phyloP scores from a whole-genome alignment of 2,888 invertebrate species.

The Hedya salicella region DNA sequence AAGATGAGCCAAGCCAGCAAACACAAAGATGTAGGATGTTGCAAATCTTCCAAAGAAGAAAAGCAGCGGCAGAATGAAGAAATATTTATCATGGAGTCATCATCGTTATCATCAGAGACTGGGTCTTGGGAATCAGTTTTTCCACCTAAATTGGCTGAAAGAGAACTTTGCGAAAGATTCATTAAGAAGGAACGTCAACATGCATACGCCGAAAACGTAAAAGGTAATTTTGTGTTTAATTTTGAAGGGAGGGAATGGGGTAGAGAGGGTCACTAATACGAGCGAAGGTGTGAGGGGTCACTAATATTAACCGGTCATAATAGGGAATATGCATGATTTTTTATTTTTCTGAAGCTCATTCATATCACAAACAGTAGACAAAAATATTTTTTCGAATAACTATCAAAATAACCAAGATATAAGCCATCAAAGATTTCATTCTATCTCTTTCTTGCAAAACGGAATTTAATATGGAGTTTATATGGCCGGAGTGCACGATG shows the following conservation, averaged over 20 bases:
- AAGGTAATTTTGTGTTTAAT: conserved; percentile 39
- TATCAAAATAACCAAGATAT: too few species aligned
- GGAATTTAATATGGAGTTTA: too few species aligned
- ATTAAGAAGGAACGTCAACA: conserved; percentile 68
- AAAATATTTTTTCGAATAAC: too few species aligned
- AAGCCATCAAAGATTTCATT: too few species aligned
- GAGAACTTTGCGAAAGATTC: conserved; percentile 76
- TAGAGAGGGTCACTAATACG: too few species aligned
- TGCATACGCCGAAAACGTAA: conserved; percentile 48
- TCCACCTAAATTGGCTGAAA: conserved; percentile 73
- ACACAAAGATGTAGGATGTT: conserved; percentile 54
- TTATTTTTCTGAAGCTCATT: too few species aligned
- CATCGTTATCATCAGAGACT: conserved; percentile 87
- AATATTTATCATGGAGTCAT: conserved; percentile 86
- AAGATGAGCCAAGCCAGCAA: conserved; percentile 49
- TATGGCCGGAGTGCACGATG: too few species aligned
- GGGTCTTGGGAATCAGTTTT: conserved; percentile 88
- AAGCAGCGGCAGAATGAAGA: conserved; percentile 87
- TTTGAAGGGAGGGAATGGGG: not conserved
- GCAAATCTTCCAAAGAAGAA: conserved; percentile 81
- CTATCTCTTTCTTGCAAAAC: too few species aligned
- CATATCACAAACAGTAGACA: too few species aligned
- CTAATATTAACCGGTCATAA: too few species aligned
- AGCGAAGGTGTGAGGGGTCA: too few species aligned
- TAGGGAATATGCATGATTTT: too few species aligned